Conservation (phyloP, 2,888 invertebrate species). For the Schizotus pectinicornis region DNA sequence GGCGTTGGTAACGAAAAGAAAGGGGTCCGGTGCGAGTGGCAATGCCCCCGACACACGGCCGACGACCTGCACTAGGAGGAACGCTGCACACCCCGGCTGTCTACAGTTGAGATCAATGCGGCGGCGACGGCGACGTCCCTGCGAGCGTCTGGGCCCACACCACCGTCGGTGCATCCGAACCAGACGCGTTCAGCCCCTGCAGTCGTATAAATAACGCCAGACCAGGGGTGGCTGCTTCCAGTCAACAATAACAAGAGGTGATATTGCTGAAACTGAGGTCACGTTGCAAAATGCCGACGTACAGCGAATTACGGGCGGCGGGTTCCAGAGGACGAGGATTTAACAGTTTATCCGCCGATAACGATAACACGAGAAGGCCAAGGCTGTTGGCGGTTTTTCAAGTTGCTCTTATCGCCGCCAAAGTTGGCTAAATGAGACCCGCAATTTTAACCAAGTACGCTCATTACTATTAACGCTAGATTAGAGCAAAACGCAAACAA, state of each 20-base stretch:
- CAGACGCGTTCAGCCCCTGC: constrained; percentile 8
- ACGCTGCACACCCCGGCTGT: constrained; percentile 55
- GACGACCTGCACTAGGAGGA: constrained; percentile 55
- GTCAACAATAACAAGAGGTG: too few species aligned
- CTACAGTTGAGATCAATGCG: constrained; percentile 63
- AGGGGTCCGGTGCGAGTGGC: constrained; percentile 39
- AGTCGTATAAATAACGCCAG: constrained; percentile 3
- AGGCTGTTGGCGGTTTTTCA: constrained; percentile 2
- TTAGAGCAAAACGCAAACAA: too few species aligned
- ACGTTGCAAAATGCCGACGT: too few species aligned
- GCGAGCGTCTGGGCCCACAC: constrained; percentile 68
- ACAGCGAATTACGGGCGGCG: too few species aligned
- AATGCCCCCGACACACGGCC: constrained; percentile 52
- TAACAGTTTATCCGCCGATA: background rate
- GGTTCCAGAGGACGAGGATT: too few species aligned
- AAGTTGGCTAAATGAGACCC: background rate
- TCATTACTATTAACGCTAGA: too few species aligned
- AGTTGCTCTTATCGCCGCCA: background rate
- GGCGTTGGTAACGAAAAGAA: constrained; percentile 21
- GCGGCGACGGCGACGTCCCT: constrained; percentile 55
- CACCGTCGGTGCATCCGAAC: constrained; percentile 28
- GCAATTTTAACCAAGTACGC: too few species aligned
- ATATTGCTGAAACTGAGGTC: too few species aligned
- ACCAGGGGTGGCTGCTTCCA: too few species aligned
- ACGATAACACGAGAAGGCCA: constrained; percentile 22